phyloP scores from a whole-genome alignment of 2,888 invertebrate genomes.

The Monopis laevigella region DNA sequence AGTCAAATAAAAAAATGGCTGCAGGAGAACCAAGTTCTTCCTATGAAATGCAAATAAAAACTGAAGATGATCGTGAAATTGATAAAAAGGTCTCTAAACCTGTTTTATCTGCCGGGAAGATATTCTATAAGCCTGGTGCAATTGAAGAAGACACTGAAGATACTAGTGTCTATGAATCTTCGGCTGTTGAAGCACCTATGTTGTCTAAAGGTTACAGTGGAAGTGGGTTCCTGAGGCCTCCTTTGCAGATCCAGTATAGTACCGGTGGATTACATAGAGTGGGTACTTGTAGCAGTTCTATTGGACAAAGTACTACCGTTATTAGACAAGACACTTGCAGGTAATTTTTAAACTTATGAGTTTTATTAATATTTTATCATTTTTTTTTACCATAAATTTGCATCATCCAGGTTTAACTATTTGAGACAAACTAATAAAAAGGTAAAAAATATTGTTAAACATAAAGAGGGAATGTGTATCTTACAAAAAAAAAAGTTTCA shows the following conservation, averaged over 20 bases:
- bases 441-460: background rate
- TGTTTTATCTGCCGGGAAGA: slow-evolving; percentile 43
- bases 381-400: no score
- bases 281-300: slow-evolving; percentile 69
- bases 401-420: background rate
- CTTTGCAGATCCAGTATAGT: slow-evolving; percentile 36
- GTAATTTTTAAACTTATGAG: slow-evolving; percentile 28
- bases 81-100: slow-evolving; percentile 28
- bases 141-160: slow-evolving; percentile 57
- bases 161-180: slow-evolving; percentile 55
- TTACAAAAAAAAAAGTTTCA: no score
- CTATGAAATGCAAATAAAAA: slow-evolving; percentile 46
- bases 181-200: slow-evolving; percentile 53
- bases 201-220: slow-evolving; percentile 34
- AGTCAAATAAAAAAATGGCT: slow-evolving; percentile 23
- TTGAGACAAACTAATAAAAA: background rate
- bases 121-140: slow-evolving; percentile 57
- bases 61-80: slow-evolving; percentile 31
- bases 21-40: slow-evolving; percentile 32
- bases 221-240: slow-evolving; percentile 37
- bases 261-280: slow-evolving; percentile 63
- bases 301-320: slow-evolving; percentile 64
- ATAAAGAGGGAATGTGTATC: background rate
- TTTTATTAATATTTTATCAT: no score
- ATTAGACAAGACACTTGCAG: slow-evolving; percentile 67